Percentiles rank a stretch among this genome's conserved stretches.
phyloP scores from a whole-genome alignment of 2,113 vertebrate species.

The Caracal caracal region DNA sequence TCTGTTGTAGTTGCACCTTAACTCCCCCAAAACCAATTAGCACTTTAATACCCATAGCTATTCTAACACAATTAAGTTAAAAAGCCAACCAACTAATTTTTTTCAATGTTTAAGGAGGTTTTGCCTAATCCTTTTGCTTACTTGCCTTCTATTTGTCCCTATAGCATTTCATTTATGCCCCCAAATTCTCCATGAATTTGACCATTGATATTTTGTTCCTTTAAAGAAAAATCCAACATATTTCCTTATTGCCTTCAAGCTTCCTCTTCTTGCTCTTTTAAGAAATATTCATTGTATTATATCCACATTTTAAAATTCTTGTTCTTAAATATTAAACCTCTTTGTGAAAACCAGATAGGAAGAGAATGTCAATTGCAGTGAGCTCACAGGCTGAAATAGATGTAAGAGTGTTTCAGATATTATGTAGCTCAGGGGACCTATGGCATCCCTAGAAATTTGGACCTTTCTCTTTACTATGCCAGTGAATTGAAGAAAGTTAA shows the following conservation, averaged over 20 bases:
- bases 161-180: not conserved
- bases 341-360: not conserved
- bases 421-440: not conserved
- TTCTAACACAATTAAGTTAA: not conserved
- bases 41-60: not conserved
- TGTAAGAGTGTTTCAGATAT: not conserved
- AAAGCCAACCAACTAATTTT: not conserved
- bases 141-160: not conserved
- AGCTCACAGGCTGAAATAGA: not conserved
- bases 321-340: not conserved
- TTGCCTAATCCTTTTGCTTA: not conserved
- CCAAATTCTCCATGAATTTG: not conserved
- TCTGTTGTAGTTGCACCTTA: not conserved
- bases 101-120: not conserved
- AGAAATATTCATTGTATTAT: not conserved
- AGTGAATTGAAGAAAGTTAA: not conserved
- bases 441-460: not conserved
- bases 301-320: not conserved
- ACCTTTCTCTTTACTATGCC: not conserved
- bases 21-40: not conserved
- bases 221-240: not conserved
- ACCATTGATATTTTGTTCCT: not conserved
- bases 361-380: not conserved
- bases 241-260: not conserved
- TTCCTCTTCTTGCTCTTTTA: not conserved